phyloP scores from a whole-genome alignment of 2,888 invertebrate genomes.

The Agrotis ipsilon region DNA sequence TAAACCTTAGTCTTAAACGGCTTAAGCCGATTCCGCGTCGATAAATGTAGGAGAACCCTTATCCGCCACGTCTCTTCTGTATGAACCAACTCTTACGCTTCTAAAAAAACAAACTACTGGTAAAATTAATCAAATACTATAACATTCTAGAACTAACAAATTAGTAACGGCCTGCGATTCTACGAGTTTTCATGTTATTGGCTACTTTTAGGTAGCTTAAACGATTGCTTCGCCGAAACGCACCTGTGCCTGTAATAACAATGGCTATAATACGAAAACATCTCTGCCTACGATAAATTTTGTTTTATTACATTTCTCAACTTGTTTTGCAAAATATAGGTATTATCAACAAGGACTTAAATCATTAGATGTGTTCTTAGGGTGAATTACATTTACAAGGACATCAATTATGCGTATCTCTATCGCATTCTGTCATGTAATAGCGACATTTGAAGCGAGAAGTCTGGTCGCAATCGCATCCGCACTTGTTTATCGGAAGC shows the following conservation, averaged over 20 bases:
- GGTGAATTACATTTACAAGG: too few species aligned
- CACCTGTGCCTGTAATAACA: conserved; percentile 53
- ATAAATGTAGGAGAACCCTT: too few species aligned
- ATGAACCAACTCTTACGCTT: background rate
- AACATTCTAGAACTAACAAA: conserved; percentile 6
- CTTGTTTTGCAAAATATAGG: conserved; percentile 30
- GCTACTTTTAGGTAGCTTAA: conserved; percentile 29
- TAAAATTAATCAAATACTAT: conserved; percentile 20
- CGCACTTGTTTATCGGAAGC: too few species aligned
- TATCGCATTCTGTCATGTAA: too few species aligned
- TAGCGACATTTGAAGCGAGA: too few species aligned
- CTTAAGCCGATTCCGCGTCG: too few species aligned
- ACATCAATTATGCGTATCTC: too few species aligned
- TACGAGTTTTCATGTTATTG: conserved; percentile 25
- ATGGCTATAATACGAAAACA: conserved; percentile 26
- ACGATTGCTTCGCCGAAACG: conserved; percentile 9
- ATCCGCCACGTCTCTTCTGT: too few species aligned
- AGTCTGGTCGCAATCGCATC: too few species aligned
- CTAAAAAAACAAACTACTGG: conserved; percentile 8
- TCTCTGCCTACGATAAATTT: conserved; percentile 36
- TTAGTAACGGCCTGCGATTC: conserved; percentile 7
- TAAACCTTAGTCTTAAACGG: too few species aligned
- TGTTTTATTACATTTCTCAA: conserved; percentile 52
- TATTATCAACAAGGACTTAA: conserved; percentile 8
- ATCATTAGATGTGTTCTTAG: background rate